phyloP scores from a whole-genome alignment of 2,888 invertebrate species.

The Piscicola geometra region DNA sequence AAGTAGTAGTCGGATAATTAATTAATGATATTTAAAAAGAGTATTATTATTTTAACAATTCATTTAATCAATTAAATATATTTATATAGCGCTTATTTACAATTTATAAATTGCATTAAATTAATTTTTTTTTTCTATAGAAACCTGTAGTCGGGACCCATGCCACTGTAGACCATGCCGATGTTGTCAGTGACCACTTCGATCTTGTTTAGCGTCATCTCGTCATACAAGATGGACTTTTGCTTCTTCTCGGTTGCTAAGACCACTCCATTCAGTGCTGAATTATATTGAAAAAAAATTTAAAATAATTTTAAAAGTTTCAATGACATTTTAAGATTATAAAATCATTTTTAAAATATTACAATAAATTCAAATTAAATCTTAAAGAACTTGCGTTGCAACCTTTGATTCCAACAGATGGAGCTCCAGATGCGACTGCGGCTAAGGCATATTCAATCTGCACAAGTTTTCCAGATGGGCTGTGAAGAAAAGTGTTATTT shows the following conservation, averaged over 20 bases:
- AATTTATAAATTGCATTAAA: too few species aligned
- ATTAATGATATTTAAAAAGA: too few species aligned
- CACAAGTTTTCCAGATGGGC: conserved; percentile 97
- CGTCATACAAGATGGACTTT: conserved; percentile 91
- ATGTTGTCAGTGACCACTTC: conserved; percentile 90
- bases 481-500: conserved; percentile 59
- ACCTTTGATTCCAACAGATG: conserved; percentile 97
- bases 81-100: too few species aligned
- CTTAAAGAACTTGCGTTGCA: conserved; percentile 45
- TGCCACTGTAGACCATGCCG: conserved; percentile 92
- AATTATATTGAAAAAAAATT: conserved; percentile 18
- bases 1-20: too few species aligned
- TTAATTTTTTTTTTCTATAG: too few species aligned
- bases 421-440: conserved; percentile 95
- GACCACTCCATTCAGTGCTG: conserved; percentile 94
- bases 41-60: too few species aligned
- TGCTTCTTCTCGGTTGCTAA: conserved; percentile 98
- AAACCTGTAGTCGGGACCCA: conserved; percentile 62
- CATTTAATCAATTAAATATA: too few species aligned
- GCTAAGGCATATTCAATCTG: conserved; percentile 99
- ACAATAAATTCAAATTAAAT: conserved; percentile 14
- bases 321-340: neutral
- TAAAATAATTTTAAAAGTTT: neutral
- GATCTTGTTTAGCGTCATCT: conserved; percentile 91
- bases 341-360: too few species aligned